Conservation (phyloP, 2,113 vertebrate species). For the Ia io region DNA sequence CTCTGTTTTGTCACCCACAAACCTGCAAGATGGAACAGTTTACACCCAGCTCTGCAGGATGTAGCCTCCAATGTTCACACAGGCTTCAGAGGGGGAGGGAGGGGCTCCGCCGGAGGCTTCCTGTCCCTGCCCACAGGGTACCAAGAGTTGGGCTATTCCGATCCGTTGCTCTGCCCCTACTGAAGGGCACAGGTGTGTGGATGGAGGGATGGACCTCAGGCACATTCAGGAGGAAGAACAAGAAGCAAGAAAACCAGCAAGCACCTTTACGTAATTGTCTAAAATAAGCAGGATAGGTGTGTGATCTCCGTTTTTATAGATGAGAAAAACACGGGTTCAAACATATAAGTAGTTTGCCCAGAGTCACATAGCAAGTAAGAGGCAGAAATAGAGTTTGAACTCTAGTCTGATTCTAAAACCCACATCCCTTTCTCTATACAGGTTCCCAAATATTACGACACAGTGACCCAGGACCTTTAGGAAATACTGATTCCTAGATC, state of each 20-base stretch:
- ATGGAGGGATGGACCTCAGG: background rate
- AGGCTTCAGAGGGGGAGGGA: background rate
- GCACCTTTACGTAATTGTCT: slow-evolving; percentile 34
- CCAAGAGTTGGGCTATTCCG: background rate
- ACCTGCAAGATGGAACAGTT: slow-evolving; percentile 59
- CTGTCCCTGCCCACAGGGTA: slow-evolving; percentile 65
- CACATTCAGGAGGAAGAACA: background rate
- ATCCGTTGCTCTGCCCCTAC: background rate
- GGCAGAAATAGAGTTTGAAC: background rate
- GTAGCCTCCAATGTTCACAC: slow-evolving; percentile 58
- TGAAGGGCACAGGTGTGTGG: background rate
- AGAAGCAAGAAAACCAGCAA: background rate
- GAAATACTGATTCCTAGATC: slow-evolving; percentile 28
- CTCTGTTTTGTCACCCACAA: slow-evolving; percentile 56
- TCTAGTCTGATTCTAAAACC: background rate
- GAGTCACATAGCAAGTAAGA: background rate
- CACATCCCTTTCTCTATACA: background rate
- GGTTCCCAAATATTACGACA: background rate
- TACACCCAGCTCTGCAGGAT: slow-evolving; percentile 65
- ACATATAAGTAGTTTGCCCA: background rate
- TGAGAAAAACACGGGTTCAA: background rate
- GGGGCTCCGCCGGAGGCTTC: slow-evolving; percentile 46
- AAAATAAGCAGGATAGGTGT: background rate
- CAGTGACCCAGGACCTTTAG: background rate
- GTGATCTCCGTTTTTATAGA: slow-evolving; percentile 8